phyloP scores from a whole-genome alignment of 2,888 invertebrate genomes.

The Drosophila bunnanda region DNA sequence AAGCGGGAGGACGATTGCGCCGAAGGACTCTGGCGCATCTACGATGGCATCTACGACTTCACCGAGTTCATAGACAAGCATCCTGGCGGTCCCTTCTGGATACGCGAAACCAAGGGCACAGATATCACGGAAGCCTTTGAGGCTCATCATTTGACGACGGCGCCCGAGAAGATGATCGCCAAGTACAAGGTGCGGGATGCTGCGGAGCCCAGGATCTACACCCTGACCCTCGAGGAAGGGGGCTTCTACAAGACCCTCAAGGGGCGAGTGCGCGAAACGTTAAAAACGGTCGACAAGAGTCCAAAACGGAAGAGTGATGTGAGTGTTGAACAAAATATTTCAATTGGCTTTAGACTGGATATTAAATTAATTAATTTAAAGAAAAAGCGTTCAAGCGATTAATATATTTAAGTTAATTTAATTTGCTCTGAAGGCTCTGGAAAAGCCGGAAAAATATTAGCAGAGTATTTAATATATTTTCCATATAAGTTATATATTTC shows the following conservation, averaged over 20 bases:
- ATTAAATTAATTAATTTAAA: too few species aligned
- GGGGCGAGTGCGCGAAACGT: slow-evolving; percentile 86
- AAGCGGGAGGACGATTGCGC: slow-evolving; percentile 89
- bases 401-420: background rate
- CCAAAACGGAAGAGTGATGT: slow-evolving; percentile 81
- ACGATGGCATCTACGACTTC: slow-evolving; percentile 93
- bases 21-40: slow-evolving; percentile 91
- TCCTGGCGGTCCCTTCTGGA: slow-evolving; percentile 94
- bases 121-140: slow-evolving; percentile 93
- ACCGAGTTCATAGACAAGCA: slow-evolving; percentile 91
- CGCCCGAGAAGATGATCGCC: slow-evolving; percentile 87
- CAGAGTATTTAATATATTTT: background rate
- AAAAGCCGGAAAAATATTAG: background rate
- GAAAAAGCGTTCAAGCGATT: too few species aligned
- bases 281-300: slow-evolving; percentile 86
- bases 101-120: slow-evolving; percentile 89
- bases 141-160: slow-evolving; percentile 88
- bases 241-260: slow-evolving; percentile 91
- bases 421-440: background rate
- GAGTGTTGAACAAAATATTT: slow-evolving; percentile 45
- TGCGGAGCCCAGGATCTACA: slow-evolving; percentile 87
- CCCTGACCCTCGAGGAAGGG: slow-evolving; percentile 89
- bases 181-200: slow-evolving; percentile 89
- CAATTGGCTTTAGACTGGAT: too few species aligned
- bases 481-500: slow-evolving; percentile 7